Conservation (phyloP, 2,888 invertebrate genomes). For the Tupiocoris notatus region DNA sequence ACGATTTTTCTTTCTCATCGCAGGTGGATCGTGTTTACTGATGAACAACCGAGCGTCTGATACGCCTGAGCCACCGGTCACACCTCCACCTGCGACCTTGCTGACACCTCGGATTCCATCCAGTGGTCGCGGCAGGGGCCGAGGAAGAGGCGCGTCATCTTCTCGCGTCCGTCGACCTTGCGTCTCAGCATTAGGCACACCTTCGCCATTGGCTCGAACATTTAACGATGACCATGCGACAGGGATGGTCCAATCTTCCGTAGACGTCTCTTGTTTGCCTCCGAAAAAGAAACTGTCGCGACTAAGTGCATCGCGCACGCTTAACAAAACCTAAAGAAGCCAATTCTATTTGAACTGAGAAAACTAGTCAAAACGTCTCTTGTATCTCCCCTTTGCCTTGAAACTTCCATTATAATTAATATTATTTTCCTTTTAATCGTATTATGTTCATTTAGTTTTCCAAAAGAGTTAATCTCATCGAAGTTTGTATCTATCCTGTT, state of each 20-base stretch:
- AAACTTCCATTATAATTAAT: background rate
- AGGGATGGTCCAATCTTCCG: no score
- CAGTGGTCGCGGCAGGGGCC: background rate
- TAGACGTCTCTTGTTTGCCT: background rate
- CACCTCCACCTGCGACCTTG: background rate
- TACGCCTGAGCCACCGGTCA: background rate
- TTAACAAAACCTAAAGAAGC: conserved; percentile 1
- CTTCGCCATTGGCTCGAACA: no score
- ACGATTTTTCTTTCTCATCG: no score
- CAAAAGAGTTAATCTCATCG: background rate
- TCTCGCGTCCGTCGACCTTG: background rate
- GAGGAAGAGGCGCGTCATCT: background rate
- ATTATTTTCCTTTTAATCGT: background rate
- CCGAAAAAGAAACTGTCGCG: conserved; percentile 25
- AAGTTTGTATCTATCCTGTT: background rate
- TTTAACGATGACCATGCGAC: no score
- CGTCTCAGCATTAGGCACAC: background rate
- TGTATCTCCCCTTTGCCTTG: background rate
- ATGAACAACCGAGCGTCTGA: background rate
- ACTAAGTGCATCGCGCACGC: conserved; percentile 11
- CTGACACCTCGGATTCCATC: background rate
- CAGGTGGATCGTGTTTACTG: background rate
- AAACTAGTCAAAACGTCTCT: conserved; percentile 21
- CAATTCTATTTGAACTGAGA: background rate
- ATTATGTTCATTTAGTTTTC: background rate